phyloP scores from a whole-genome alignment of 2,888 invertebrate genomes.

The Ephialtes manifestator region DNA sequence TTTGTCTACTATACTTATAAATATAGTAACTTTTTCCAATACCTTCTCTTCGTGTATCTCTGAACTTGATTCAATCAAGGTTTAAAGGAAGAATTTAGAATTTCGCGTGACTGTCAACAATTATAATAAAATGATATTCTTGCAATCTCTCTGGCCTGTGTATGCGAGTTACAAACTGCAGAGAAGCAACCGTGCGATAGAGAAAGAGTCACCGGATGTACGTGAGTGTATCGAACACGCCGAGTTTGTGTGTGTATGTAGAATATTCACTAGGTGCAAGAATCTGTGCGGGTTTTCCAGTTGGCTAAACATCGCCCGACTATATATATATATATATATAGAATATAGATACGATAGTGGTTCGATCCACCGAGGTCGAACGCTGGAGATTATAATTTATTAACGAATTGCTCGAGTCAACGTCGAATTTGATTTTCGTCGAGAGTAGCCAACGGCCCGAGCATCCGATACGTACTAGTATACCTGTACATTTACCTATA shows the following conservation, averaged over 20 bases:
- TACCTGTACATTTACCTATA: slow-evolving; percentile 4
- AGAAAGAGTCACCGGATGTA: slow-evolving; percentile 1
- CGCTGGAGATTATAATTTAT: slow-evolving; percentile 52
- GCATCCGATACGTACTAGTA: neutral
- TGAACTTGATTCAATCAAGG: neutral
- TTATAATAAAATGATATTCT: neutral
- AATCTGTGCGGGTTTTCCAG: slow-evolving; percentile 11
- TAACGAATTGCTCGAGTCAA: slow-evolving; percentile 49
- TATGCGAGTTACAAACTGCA: neutral
- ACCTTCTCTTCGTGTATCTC: neutral
- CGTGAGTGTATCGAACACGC: neutral
- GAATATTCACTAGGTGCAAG: slow-evolving; percentile 4
- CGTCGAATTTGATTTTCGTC: slow-evolving; percentile 56
- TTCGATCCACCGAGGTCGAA: slow-evolving; percentile 8
- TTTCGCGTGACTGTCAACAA: neutral
- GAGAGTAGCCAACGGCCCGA: slow-evolving; percentile 17
- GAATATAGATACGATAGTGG: neutral
- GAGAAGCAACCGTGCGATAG: neutral
- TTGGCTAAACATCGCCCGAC: neutral
- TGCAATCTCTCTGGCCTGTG: neutral
- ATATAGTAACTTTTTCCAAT: neutral
- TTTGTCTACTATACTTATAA: neutral
- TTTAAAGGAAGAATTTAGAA: neutral
- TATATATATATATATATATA: neutral
- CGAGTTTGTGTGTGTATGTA: neutral